These are phyloP conservation scores for Lagocephalus sceleratus DNA, from an alignment of 2,797 vertebrate species.

Conservation along the genomic window DNA sequence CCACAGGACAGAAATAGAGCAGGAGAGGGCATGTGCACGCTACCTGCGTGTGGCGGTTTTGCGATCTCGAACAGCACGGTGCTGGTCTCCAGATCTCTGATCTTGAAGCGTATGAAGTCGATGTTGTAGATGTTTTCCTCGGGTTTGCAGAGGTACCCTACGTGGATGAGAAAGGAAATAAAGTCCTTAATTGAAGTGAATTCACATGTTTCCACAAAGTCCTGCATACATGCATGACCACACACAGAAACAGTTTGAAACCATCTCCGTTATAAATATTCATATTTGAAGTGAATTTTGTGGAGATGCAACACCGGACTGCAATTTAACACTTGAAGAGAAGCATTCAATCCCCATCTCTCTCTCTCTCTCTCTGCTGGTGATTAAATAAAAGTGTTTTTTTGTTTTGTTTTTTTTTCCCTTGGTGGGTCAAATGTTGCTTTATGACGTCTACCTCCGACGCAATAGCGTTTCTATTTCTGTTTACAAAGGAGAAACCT, in stretches of 20 bases:
- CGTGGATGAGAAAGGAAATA: constrained; percentile 13
- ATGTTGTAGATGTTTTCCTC: constrained; percentile 91
- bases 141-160: constrained; percentile 88
- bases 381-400: background rate
- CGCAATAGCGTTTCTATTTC: background rate
- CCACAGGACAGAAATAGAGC: constrained; percentile 7
- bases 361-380: too few species aligned
- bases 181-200: background rate
- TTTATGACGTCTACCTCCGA: background rate
- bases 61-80: constrained; percentile 92
- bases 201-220: too few species aligned
- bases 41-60: constrained; percentile 86
- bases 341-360: background rate
- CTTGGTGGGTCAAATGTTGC: background rate
- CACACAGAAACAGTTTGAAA: too few species aligned
- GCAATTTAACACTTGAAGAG: too few species aligned
- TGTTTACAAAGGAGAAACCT: constrained; percentile 1
- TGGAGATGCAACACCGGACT: too few species aligned
- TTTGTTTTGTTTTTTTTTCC: too few species aligned
- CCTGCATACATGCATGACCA: too few species aligned
- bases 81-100: constrained; percentile 88
- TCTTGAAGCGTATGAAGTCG: constrained; percentile 92
- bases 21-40: background rate
- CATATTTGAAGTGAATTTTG: too few species aligned
- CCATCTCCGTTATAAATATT: too few species aligned